Conservation (phyloP, 1,140 invertebrate species). For the Cotesia chilonis region DNA sequence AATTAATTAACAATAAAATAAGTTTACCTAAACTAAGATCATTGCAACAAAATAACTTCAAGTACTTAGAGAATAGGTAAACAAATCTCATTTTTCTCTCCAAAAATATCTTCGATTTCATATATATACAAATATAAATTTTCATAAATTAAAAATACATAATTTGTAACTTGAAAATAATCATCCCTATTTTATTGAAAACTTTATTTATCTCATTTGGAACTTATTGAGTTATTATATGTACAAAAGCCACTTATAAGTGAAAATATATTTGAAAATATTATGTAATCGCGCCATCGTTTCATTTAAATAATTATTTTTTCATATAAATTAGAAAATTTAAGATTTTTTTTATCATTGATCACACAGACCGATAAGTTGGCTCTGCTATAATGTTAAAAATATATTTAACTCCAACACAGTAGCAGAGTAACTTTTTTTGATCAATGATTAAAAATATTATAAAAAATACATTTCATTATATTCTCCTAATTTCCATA, state of each 20-base stretch:
- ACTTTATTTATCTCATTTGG: constrained; percentile 10
- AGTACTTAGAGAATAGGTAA: constrained; percentile 34
- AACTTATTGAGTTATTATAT: constrained; percentile 29
- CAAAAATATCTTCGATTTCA: constrained; percentile 8
- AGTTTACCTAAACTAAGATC: constrained; percentile 17
- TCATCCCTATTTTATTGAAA: not conserved
- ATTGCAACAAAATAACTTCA: constrained; percentile 52
- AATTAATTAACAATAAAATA: not conserved
- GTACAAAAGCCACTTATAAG: constrained; percentile 34
- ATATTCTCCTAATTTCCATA: not conserved
- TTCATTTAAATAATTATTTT: not conserved
- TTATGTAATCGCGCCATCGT: constrained; percentile 26
- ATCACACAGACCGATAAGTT: too few relatives aligned
- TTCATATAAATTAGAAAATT: constrained; percentile 5
- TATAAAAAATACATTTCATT: not conserved
- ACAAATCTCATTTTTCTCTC: constrained; percentile 5
- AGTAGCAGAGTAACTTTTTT: too few relatives aligned
- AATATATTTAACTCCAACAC: too few relatives aligned
- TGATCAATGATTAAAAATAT: too few relatives aligned
- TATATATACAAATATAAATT: constrained; percentile 32
- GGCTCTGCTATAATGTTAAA: too few relatives aligned
- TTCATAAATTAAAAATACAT: constrained; percentile 28
- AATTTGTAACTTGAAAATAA: constrained; percentile 16
- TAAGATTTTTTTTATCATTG: not conserved
- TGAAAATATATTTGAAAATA: constrained; percentile 4